A percentile compares a stretch with the other conserved stretches of the same genome.
Evolutionary conservation across 2,888 invertebrate genomes (phyloP).

Genomic region (Eristalis intricaria): DNA sequence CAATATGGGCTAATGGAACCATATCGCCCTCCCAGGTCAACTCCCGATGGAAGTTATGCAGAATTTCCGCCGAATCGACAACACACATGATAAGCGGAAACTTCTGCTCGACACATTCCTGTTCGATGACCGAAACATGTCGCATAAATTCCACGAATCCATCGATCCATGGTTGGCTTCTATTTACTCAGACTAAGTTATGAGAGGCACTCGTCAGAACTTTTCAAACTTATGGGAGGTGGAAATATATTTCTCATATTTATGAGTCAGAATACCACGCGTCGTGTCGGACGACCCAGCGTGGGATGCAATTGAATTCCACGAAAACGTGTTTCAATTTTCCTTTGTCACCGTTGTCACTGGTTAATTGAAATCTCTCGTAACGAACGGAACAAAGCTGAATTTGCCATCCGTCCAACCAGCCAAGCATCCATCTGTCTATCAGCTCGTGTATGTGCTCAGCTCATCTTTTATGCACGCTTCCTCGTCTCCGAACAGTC

Average conservation of each 20-base stretch:
- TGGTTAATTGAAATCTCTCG: conserved; percentile 20
- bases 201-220: no score
- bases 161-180: no score
- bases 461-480: conserved; percentile 38
- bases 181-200: no score
- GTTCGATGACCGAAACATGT: no score
- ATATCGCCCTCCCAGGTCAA: no score
- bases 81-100: no score
- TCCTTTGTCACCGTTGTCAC: neutral
- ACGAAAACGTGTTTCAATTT: neutral
- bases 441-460: conserved; percentile 20
- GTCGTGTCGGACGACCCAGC: neutral
- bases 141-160: no score
- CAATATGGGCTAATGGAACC: no score
- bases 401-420: conserved; percentile 47
- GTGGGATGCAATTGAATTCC: neutral
- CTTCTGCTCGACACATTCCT: no score
- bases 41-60: no score
- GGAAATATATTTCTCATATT: neutral
- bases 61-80: no score
- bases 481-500: neutral
- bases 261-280: neutral
- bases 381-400: conserved; percentile 7
- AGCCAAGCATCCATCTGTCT: neutral
- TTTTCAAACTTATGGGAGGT: neutral